A percentile compares a stretch with the other conserved stretches of the same genome.
These are phyloP conservation scores for Herpetotheres cachinnans DNA, from an alignment of 2,113 vertebrate genomes.

Conservation along the genomic window DNA sequence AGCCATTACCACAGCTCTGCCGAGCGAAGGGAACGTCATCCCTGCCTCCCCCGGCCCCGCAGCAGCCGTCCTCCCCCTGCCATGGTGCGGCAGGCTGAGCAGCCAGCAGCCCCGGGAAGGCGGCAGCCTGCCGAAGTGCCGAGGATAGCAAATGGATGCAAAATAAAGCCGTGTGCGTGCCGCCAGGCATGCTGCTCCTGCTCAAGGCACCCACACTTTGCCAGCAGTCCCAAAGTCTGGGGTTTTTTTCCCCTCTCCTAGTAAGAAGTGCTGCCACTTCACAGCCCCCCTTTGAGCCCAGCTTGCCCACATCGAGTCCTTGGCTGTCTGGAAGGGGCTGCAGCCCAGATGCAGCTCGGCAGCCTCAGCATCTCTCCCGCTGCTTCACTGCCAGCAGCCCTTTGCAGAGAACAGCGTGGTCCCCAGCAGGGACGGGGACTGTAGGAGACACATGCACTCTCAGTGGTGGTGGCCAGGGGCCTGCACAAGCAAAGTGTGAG, in stretches of 20 bases:
- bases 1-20: neutral
- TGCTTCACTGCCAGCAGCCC: neutral
- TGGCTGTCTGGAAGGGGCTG: neutral
- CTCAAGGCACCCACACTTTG: neutral
- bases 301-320: neutral
- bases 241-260: neutral
- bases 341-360: neutral
- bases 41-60: neutral
- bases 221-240: neutral
- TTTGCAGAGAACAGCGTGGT: accelerated
- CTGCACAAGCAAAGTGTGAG: neutral
- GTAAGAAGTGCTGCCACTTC: neutral
- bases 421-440: neutral
- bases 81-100: neutral
- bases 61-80: neutral
- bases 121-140: neutral
- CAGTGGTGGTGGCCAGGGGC: accelerated
- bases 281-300: neutral
- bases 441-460: accelerated
- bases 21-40: neutral
- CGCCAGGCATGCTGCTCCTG: neutral
- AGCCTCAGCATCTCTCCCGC: neutral
- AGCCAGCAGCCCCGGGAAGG: neutral
- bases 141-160: constrained; percentile 15
- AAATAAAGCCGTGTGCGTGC: neutral